Conservation (phyloP, 1,140 invertebrate genomes). For the Octopus sinensis region DNA sequence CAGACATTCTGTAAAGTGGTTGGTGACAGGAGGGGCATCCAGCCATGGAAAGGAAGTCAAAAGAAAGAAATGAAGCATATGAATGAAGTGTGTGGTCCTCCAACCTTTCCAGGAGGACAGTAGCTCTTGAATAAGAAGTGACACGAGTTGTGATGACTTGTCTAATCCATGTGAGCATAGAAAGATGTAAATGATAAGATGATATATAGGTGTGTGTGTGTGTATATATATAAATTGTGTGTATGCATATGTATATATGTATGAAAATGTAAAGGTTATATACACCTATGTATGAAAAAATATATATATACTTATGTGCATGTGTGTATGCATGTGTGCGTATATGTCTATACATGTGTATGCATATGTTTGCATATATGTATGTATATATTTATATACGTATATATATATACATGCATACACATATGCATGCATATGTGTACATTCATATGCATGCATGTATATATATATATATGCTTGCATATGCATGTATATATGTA, state of each 20-base stretch:
- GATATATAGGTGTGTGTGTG: background rate
- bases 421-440: slow-evolving; percentile 14
- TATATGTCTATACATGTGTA: background rate
- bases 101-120: too few species aligned
- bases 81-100: too few species aligned
- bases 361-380: background rate
- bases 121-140: too few species aligned
- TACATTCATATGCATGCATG: slow-evolving; percentile 11
- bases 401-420: background rate
- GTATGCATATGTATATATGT: slow-evolving; percentile 15
- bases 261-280: background rate
- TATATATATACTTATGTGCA: slow-evolving; percentile 9
- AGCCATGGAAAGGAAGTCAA: too few species aligned
- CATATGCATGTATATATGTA: background rate
- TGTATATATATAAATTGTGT: background rate
- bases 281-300: slow-evolving; percentile 17
- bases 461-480: slow-evolving; percentile 11
- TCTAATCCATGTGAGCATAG: too few species aligned
- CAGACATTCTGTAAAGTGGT: too few species aligned
- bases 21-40: too few species aligned
- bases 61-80: too few species aligned
- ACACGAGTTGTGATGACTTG: too few species aligned
- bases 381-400: background rate
- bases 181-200: too few species aligned
- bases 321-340: background rate